These are phyloP conservation scores for Paedocypris sp. DNA, from an alignment of 2,113 vertebrate genomes.

Conservation along the genomic window DNA sequence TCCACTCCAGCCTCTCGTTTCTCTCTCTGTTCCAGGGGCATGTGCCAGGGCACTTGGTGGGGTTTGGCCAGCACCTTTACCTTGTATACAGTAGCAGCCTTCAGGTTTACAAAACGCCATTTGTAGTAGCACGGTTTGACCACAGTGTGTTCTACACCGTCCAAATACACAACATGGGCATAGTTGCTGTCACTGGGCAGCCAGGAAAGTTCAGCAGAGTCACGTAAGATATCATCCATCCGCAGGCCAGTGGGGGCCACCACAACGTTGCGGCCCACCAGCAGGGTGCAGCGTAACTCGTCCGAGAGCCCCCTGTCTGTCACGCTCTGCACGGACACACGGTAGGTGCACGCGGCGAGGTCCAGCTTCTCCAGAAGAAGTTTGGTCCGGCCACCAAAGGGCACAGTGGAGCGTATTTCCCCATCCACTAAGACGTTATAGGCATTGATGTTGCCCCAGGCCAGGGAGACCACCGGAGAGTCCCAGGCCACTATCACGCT, in stretches of 20 bases:
- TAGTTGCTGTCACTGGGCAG: slow-evolving; percentile 95
- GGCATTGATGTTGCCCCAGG: slow-evolving; percentile 79
- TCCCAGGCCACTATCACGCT: slow-evolving; percentile 98
- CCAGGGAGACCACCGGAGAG: slow-evolving; percentile 72
- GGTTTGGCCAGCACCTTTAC: slow-evolving; percentile 82
- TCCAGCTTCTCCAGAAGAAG: slow-evolving; percentile 89
- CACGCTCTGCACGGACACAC: slow-evolving; percentile 79
- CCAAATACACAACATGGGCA: slow-evolving; percentile 82
- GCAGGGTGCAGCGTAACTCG: slow-evolving; percentile 79
- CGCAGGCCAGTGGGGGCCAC: slow-evolving; percentile 81
- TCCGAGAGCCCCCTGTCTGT: slow-evolving; percentile 80
- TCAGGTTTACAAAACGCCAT: slow-evolving; percentile 79
- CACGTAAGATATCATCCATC: slow-evolving; percentile 78
- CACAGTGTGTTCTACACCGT: slow-evolving; percentile 76
- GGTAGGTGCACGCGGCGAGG: slow-evolving; percentile 72
- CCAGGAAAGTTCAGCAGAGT: slow-evolving; percentile 88
- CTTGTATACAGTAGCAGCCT: slow-evolving; percentile 79
- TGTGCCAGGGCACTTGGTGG: slow-evolving; percentile 95
- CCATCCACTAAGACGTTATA: slow-evolving; percentile 87
- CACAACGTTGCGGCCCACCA: slow-evolving; percentile 84
- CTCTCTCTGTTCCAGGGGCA: slow-evolving; percentile 89
- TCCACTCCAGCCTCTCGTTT: slow-evolving; percentile 83
- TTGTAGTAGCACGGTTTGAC: slow-evolving; percentile 74
- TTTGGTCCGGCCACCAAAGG: slow-evolving; percentile 72
- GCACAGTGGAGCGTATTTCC: slow-evolving; percentile 70